Conservation (phyloP, 2,797 vertebrate genomes). For the Odontamblyopus rebecca region DNA sequence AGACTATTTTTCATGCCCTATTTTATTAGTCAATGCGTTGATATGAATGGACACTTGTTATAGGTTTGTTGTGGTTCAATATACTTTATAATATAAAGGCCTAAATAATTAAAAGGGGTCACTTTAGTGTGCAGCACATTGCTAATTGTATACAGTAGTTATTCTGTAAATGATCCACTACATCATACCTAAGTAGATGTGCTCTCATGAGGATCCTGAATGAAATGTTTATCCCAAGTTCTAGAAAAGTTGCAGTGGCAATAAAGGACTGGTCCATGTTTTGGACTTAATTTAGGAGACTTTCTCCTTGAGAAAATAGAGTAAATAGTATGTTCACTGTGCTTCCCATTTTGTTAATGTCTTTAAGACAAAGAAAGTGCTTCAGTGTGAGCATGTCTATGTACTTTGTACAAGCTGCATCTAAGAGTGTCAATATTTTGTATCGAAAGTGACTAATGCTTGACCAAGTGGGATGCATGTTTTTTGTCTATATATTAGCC, state of each 20-base stretch:
- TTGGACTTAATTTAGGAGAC: conserved; percentile 15
- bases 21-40: conserved; percentile 37
- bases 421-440: conserved; percentile 48
- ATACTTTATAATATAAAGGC: conserved; percentile 19
- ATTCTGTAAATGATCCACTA: conserved; percentile 1
- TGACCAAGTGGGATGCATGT: conserved; percentile 51
- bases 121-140: neutral
- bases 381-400: conserved; percentile 48
- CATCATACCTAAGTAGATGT: neutral
- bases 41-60: conserved; percentile 23
- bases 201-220: conserved; percentile 5
- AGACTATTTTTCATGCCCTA: conserved; percentile 21
- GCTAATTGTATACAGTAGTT: conserved; percentile 11
- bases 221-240: neutral
- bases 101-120: conserved; percentile 13
- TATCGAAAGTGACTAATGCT: conserved; percentile 33
- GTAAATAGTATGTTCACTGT: conserved; percentile 42
- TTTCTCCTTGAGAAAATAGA: conserved; percentile 35
- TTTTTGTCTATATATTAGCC: conserved; percentile 18
- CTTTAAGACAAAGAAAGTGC: conserved; percentile 33
- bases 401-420: conserved; percentile 49
- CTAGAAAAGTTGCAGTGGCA: conserved; percentile 29
- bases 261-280: conserved; percentile 49
- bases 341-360: conserved; percentile 39
- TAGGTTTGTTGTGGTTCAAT: conserved; percentile 28